Base-by-base conservation (phyloP, 2,888 invertebrate genomes). In the Cheiracanthium punctorium region DNA sequence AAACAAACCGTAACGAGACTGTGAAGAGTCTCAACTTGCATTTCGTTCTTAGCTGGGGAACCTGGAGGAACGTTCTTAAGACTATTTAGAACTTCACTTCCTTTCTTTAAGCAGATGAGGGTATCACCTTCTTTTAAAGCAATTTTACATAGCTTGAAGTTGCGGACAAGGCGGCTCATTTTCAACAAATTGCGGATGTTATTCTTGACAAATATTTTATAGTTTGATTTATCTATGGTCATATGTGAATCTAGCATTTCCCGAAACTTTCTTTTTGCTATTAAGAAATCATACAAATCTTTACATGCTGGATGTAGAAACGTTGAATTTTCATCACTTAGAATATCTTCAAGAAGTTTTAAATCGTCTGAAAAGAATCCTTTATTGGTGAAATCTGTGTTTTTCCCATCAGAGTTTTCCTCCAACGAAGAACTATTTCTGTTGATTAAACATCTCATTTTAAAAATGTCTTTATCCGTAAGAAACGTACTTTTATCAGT, bases 341-440 rank as follows among this genome's bases (percentile, higher is more conserved):
- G 37, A 14, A 82, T 32, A 0, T 67, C 67, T 33, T 72, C 32
- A 7, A 82, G 37, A 7, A 75, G 4, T 33, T 67, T 67, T 33
- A 77, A 72, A 37, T 82, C 82, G 5, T 52, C 32, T 5, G 37
- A 24, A 1, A 71, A 77, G 1, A 71, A 28, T n/a, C 71, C 77
- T 28, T 67, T 67, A 0, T 10, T 52, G 12, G n/a, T 28, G 28
- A 17, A 33, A 32, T n/a, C 7, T 14, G 17, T 17, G 20, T 29
- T 43, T n/a, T n/a, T n/a, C 17, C 24, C 2, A 24, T 58, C 58
- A 24, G 7, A 2, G 4, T 58, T 12, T 1, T 20, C 24, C 24
- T 20, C 17, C 43, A 48, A 37, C 37, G 10, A 37, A 4, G 37
- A 37, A 37, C 10, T 37, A n/a, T n/a, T n/a, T n/a, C n/a, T n/a